These are phyloP conservation scores for Riparia riparia DNA, from an alignment of 2,113 vertebrate species.

Conservation along the genomic window DNA sequence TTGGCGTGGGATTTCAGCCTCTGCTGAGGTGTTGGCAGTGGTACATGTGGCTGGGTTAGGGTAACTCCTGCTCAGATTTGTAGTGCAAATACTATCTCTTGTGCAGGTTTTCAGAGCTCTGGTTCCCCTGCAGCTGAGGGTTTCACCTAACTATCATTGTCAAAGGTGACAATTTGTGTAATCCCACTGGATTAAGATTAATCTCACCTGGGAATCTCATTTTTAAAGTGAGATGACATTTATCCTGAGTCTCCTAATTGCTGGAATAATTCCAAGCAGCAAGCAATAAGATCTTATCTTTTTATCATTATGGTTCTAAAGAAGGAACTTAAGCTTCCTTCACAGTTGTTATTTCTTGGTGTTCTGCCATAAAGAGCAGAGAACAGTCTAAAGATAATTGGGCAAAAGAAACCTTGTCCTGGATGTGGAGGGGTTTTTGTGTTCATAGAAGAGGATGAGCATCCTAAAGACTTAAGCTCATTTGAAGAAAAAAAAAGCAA, in stretches of 20 bases:
- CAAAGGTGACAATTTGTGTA: background rate
- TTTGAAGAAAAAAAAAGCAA: background rate
- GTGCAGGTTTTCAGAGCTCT: background rate
- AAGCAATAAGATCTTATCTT: background rate
- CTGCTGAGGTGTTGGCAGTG: constrained; percentile 1
- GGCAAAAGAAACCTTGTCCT: background rate
- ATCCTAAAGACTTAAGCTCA: background rate
- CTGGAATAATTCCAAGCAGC: background rate
- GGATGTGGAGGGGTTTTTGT: background rate
- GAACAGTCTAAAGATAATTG: background rate
- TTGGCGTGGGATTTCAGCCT: background rate
- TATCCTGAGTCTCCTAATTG: background rate
- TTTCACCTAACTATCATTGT: background rate
- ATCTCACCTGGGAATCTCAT: background rate
- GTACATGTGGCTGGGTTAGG: background rate
- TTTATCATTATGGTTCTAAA: background rate
- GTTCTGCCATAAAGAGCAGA: background rate
- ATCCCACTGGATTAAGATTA: background rate
- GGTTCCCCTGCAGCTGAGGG: background rate
- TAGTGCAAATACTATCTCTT: background rate
- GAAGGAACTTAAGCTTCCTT: background rate
- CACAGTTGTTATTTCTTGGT: background rate
- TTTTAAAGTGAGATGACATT: background rate
- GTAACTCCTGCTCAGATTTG: background rate
- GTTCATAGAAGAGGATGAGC: background rate